A percentile compares a stretch with the other conserved stretches of the same genome.
Evolutionary conservation across 2,888 invertebrate species (phyloP).

Genomic region (Leptinotarsa tumamoca): DNA sequence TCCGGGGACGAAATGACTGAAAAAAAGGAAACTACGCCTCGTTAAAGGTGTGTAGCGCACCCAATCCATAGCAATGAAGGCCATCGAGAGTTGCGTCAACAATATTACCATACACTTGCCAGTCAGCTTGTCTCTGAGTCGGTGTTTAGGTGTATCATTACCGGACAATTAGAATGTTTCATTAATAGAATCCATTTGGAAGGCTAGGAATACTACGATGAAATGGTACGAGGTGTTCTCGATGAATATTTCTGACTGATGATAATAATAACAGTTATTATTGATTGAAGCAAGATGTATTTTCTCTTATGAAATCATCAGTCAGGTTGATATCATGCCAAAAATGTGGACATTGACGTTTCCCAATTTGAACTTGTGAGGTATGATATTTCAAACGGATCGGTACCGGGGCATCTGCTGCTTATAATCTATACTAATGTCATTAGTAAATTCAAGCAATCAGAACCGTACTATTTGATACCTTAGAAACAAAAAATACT

Average conservation of each 20-base stretch:
- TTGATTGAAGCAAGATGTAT: background rate
- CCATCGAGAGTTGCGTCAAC: conserved; percentile 43
- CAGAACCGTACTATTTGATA: background rate
- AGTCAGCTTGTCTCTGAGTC: conserved; percentile 56
- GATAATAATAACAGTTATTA: background rate
- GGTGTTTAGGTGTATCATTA: conserved; percentile 28
- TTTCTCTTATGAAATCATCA: background rate
- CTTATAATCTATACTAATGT: background rate
- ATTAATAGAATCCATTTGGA: no score
- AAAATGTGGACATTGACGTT: background rate
- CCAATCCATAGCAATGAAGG: conserved; percentile 57
- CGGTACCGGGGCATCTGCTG: background rate
- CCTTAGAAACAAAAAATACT: no score
- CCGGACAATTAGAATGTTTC: conserved; percentile 8
- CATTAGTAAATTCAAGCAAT: background rate
- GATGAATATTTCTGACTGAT: no score
- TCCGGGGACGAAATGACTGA: conserved; percentile 47
- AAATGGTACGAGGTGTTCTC: no score
- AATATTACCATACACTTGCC: conserved; percentile 52
- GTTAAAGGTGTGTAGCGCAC: conserved; percentile 59
- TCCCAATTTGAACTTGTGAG: background rate
- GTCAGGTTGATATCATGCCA: background rate
- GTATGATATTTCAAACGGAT: background rate
- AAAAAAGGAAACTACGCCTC: conserved; percentile 55
- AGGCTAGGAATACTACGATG: no score